phyloP scores from a whole-genome alignment of 2,888 invertebrate genomes.

The Drosophila ustulata region DNA sequence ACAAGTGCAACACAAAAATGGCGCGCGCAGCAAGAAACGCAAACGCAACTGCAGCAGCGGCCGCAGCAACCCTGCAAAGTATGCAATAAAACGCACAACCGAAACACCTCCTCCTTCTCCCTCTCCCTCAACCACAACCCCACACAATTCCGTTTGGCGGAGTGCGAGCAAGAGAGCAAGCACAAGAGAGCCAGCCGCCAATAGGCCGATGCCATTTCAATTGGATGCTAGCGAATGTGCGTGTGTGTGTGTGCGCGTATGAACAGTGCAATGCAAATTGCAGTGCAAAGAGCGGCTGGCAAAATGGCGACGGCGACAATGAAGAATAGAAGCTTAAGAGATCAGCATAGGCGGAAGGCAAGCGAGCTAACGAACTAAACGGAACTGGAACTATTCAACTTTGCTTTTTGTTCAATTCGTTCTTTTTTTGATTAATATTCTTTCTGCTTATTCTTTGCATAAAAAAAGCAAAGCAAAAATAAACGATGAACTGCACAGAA shows the following conservation, averaged over 20 bases:
- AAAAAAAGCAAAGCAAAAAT: too few species aligned
- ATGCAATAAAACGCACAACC: slow-evolving; percentile 51
- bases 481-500: too few species aligned
- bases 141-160: slow-evolving; percentile 8
- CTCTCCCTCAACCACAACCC: neutral
- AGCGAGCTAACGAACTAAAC: too few species aligned
- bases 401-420: too few species aligned
- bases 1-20: slow-evolving; percentile 71
- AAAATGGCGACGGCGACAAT: neutral
- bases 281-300: slow-evolving; percentile 1
- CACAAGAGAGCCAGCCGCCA: slow-evolving; percentile 10
- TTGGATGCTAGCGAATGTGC: neutral
- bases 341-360: too few species aligned
- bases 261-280: slow-evolving; percentile 31
- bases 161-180: slow-evolving; percentile 6
- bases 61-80: slow-evolving; percentile 68
- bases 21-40: slow-evolving; percentile 70
- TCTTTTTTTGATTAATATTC: too few species aligned
- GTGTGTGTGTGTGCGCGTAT: slow-evolving; percentile 14
- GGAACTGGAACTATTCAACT: too few species aligned
- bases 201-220: slow-evolving; percentile 9
- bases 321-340: too few species aligned
- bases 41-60: slow-evolving; percentile 56
- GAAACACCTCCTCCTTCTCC: neutral
- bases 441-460: too few species aligned